Evolutionary conservation across 2,888 invertebrate species (phyloP).

Genomic region (Cremastobaeus sp.): DNA sequence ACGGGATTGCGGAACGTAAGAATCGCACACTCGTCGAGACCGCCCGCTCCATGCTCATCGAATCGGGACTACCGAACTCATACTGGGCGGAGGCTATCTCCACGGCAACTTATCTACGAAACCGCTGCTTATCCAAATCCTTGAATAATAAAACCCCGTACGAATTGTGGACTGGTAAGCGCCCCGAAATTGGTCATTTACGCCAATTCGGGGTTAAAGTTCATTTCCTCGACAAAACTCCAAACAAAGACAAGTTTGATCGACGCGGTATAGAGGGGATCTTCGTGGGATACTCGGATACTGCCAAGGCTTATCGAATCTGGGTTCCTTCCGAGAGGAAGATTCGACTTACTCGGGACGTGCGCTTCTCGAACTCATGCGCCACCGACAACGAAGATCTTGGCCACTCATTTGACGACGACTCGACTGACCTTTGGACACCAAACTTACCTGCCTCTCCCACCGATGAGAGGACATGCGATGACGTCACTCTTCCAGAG

Average conservation of each 20-base stretch:
- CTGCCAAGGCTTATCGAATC: constrained; percentile 50
- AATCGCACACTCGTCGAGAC: constrained; percentile 64
- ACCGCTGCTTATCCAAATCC: not conserved
- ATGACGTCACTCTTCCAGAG: no score
- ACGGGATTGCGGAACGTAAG: constrained; percentile 66
- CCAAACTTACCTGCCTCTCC: no score
- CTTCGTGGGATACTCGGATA: constrained; percentile 45
- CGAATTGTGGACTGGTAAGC: constrained; percentile 62
- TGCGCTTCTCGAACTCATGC: no score
- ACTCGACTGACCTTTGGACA: no score
- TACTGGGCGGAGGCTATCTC: constrained; percentile 20
- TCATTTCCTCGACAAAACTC: no score
- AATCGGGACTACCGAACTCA: not conserved
- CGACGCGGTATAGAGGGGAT: not conserved
- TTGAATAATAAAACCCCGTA: constrained; percentile 45
- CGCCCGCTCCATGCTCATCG: not conserved
- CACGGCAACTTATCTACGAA: not conserved
- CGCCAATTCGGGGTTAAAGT: no score
- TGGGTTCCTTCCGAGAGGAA: constrained; percentile 56
- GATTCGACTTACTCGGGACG: not conserved
- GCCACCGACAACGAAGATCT: no score
- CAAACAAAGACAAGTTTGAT: no score
- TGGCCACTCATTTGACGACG: no score
- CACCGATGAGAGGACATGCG: no score
- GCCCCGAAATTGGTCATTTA: no score